phyloP scores from a whole-genome alignment of 2,113 vertebrate genomes.

The Eublepharis macularius region DNA sequence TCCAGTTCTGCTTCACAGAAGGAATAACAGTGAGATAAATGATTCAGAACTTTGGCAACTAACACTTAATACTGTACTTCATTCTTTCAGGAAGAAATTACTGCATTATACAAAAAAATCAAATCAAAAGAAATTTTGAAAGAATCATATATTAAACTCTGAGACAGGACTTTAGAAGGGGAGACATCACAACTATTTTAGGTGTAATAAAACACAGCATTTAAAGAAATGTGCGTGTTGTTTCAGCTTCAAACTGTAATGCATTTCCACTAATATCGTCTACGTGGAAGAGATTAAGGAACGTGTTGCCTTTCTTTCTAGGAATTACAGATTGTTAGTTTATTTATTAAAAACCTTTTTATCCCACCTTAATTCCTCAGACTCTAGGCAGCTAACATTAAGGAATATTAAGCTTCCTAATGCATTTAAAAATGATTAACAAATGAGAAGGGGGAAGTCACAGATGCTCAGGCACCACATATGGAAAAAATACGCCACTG shows the following conservation, averaged over 20 bases:
- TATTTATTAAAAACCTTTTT: no score
- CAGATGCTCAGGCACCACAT: background rate
- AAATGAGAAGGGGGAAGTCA: background rate
- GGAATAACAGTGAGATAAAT: conserved; percentile 23
- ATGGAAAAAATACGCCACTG: background rate
- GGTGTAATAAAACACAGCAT: conserved; percentile 42
- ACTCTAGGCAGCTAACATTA: background rate
- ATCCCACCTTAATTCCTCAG: no score
- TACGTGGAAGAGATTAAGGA: conserved; percentile 53
- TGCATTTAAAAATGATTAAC: background rate
- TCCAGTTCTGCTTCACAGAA: conserved; percentile 39
- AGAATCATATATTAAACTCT: conserved; percentile 34
- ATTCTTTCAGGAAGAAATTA: conserved; percentile 21
- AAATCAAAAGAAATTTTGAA: conserved; percentile 9
- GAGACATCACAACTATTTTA: conserved; percentile 40
- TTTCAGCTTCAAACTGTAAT: conserved; percentile 13
- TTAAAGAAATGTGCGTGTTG: conserved; percentile 51
- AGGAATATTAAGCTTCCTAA: conserved; percentile 9
- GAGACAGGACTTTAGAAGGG: conserved; percentile 40
- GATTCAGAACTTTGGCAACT: conserved; percentile 27
- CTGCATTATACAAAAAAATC: conserved; percentile 21
- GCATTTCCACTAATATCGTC: conserved; percentile 52
- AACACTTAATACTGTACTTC: conserved; percentile 34
- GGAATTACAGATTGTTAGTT: background rate
- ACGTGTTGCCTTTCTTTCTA: background rate